Percentiles rank a stretch among this genome's conserved stretches.
Evolutionary conservation across 2,888 invertebrate species (phyloP).

Genomic region (Hesperia comma): DNA sequence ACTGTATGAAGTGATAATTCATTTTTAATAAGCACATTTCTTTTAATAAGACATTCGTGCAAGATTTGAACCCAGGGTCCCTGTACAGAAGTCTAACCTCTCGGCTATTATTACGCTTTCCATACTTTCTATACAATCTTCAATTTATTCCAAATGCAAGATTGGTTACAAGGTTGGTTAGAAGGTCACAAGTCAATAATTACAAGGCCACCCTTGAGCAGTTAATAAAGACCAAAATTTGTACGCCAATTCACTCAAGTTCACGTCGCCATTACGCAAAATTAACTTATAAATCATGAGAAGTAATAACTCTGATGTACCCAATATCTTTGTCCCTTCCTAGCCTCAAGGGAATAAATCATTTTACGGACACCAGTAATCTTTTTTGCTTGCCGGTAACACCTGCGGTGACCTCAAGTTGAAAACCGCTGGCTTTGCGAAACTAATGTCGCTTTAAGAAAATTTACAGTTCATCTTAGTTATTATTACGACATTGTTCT

Average conservation of each 20-base stretch:
- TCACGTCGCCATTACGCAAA: slow-evolving; percentile 2
- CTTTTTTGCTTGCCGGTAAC: not conserved
- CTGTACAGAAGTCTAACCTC: too few relatives aligned
- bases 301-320: slow-evolving; percentile 5
- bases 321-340: slow-evolving; percentile 20
- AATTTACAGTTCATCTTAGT: slow-evolving; percentile 8
- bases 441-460: slow-evolving; percentile 22
- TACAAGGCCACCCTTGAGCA: too few relatives aligned
- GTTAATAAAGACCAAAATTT: not conserved
- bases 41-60: too few relatives aligned
- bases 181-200: too few relatives aligned
- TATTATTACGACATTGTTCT: too few relatives aligned
- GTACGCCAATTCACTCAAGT: not conserved
- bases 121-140: too few relatives aligned
- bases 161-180: too few relatives aligned
- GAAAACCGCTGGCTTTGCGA: slow-evolving; percentile 20
- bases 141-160: too few relatives aligned
- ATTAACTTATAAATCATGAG: slow-evolving; percentile 26
- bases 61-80: too few relatives aligned
- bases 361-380: slow-evolving; percentile 14
- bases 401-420: slow-evolving; percentile 14
- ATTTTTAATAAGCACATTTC: too few relatives aligned
- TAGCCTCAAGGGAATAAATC: slow-evolving; percentile 25
- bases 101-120: too few relatives aligned
- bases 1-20: too few relatives aligned